Base-by-base conservation (phyloP, 2,888 invertebrate genomes). In the Folsomia manolachei region DNA sequence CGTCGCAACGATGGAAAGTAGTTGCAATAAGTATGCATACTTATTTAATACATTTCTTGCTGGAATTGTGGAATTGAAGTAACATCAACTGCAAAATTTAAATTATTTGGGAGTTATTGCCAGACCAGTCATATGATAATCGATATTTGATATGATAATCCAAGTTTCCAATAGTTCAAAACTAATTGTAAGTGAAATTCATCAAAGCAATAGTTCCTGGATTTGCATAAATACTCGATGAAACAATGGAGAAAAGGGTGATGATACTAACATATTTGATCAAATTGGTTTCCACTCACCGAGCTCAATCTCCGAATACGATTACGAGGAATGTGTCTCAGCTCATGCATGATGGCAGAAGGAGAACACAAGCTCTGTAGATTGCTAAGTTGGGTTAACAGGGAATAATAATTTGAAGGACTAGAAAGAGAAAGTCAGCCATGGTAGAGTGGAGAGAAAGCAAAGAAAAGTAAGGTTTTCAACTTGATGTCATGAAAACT, bases 201-300 rank as follows among this genome's bases (percentile, higher is more conserved):
- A 39, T 39, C 39, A 39, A 39, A 39, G 39, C 39, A 14, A 39
- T 39, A 9, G 14, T 39, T 39, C 39, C 39, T 4, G 14, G 39
- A 39, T 39, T 39, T 39, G 39, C 39, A 39, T 39, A 39, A 9
- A 39, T 39, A 14, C 39, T 39, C 14, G 39, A 39, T 39, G 39
- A 39, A 39, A 14, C 39, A 14, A 14, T 14, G 39, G 39, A 39
- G 4, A 14, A 39, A 19, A 56, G 21, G 56, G n/a, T 4, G 56
- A 56, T 56, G 56, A 56, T 7, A 19, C 11, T 19, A 7, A 56
- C 56, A 56, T 56, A 56, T n/a, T 56, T 56, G 11, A 21, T 39
- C 56, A 56, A 56, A 56, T 56, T 56, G 56, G 11, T 4, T 56
- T 56, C 56, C 56, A 56, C 56, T 56, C 18, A 56, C 18, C n/a